Base-by-base conservation (phyloP, 1,140 invertebrate species). In the Sarcophaga bullata region DNA sequence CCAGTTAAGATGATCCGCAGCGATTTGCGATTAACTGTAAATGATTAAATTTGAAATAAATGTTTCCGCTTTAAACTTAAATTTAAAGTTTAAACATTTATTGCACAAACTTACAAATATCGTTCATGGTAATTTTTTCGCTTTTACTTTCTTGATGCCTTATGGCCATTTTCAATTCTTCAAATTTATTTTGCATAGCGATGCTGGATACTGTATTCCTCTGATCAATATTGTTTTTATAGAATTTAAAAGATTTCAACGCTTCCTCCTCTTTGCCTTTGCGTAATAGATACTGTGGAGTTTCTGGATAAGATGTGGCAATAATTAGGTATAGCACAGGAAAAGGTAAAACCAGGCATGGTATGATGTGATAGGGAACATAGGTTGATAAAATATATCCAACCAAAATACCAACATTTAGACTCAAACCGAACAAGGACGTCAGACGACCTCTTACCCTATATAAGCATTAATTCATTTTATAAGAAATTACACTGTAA, bases 391-490 rank as follows among this genome's bases (percentile, higher is more conserved):
- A 80, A 2, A 89, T 84, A 13, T 84, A 89, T 48, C 87, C 88
- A 62, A 85, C 82, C 47, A 90, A 15, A 11, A 89, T 86, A 48
- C 89, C 89, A 25, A 81, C 50, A 54, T 89, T 89, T 46, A 87
- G 75, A 9, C 84, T 78, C 52, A 90, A 80, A 1, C 80, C 82
- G 19, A 88, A 87, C 8, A 89, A 81, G 4, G 89, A 89, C 19
- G 86, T 85, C 8, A 90, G 81, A 13, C 86, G 84, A 8, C 89
- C 89, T 11, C 89, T 87, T 62, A 90, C 85, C 58, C 88, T 89
- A 62, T 49, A 72, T 3, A 17, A 80, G 72, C n/a, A 58, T 50
- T 7, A 49, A 25, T 48, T 8, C 37, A 62, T 47, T 81, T 58
- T 17, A 19, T 19, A 52, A 49, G 17, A 73, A 50, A 52, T 15